A percentile compares a stretch with the other conserved stretches of the same genome.
Conservation (phyloP, 2,888 invertebrate genomes). For the Agrilus mali region DNA sequence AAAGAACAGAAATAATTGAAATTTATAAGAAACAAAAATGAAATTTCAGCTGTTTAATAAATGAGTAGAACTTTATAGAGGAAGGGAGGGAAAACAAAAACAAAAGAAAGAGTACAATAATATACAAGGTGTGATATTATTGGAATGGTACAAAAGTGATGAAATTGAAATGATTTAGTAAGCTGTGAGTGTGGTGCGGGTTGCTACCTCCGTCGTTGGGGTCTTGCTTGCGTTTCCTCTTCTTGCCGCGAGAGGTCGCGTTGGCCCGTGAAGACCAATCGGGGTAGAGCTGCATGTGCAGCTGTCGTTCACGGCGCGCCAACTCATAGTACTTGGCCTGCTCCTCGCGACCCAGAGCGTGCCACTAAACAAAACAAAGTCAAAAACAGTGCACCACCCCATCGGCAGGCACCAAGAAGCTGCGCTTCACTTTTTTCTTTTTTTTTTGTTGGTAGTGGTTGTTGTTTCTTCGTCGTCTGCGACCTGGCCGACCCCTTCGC, state of each 20-base stretch:
- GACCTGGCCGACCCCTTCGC: constrained; percentile 16
- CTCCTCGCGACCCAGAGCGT: constrained; percentile 97
- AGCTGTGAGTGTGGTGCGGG: constrained; percentile 33
- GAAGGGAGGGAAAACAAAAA: too few species aligned
- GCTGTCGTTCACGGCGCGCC: constrained; percentile 95
- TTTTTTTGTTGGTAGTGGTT: too few species aligned
- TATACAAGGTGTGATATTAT: too few species aligned
- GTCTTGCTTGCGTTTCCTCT: constrained; percentile 99
- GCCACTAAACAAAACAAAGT: constrained; percentile 69
- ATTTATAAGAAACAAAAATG: too few species aligned
- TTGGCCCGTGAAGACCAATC: constrained; percentile 99
- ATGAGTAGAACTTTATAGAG: too few species aligned
- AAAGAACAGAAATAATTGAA: too few species aligned
- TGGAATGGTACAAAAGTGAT: constrained; percentile 8
- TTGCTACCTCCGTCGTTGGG: constrained; percentile 88
- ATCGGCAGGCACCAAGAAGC: constrained; percentile 24
- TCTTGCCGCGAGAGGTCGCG: constrained; percentile 94
- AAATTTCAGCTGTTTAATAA: too few species aligned
- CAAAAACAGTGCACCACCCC: constrained; percentile 20
- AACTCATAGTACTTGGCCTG: constrained; percentile 99
- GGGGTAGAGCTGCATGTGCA: constrained; percentile 98
- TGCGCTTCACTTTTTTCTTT: constrained; percentile 10
- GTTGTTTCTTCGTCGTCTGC: background rate
- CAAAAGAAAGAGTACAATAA: too few species aligned
- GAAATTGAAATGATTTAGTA: constrained; percentile 17